Conservation (phyloP, 2,113 vertebrate species). For the Aldabrachelys gigantea region DNA sequence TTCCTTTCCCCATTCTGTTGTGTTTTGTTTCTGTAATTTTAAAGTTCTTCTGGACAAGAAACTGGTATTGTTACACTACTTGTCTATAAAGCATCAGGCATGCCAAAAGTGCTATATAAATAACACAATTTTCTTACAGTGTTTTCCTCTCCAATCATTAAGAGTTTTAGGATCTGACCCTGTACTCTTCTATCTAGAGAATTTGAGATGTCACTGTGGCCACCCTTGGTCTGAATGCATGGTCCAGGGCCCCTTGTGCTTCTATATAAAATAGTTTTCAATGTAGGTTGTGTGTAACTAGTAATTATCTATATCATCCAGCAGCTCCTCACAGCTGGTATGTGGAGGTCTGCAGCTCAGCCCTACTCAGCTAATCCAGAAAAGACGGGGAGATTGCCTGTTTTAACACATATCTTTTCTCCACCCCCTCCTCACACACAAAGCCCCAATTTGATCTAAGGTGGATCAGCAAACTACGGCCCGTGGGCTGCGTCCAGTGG, state of each 20-base stretch:
- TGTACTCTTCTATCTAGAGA: not conserved
- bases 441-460: not conserved
- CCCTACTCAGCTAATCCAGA: not conserved
- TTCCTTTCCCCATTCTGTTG: not conserved
- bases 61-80: not conserved
- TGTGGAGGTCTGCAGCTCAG: not conserved
- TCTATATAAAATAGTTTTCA: not conserved
- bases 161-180: not conserved
- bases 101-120: not conserved
- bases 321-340: not conserved
- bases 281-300: not conserved
- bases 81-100: not conserved
- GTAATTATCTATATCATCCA: not conserved
- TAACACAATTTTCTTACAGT: not conserved
- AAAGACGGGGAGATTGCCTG: not conserved
- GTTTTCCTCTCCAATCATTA: fast-evolving
- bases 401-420: not conserved
- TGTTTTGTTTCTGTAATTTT: not conserved
- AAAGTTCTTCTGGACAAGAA: not conserved
- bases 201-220: fast-evolving
- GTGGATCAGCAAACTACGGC: too few species aligned
- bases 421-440: not conserved
- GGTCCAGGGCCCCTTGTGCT: not conserved
- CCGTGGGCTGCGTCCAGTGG: too few species aligned
- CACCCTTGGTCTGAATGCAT: not conserved